phyloP scores from a whole-genome alignment of 2,113 vertebrate genomes.

The Lontra canadensis region DNA sequence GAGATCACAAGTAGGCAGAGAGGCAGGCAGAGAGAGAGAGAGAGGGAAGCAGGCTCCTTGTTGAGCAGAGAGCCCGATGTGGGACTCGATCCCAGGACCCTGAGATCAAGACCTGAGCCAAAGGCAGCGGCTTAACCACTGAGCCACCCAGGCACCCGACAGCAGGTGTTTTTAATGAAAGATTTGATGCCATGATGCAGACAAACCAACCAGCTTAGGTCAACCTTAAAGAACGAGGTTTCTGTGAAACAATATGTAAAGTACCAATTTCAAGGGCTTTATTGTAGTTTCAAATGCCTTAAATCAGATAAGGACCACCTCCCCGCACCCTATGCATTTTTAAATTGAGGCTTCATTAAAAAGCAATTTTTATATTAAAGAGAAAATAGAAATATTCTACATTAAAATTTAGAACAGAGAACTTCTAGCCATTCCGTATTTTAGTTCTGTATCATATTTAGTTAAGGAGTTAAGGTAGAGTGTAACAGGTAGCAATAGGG shows the following conservation, averaged over 20 bases:
- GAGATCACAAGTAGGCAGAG: too few relatives aligned
- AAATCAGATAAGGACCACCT: background rate
- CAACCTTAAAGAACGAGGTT: background rate
- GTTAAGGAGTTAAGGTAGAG: background rate
- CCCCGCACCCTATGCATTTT: background rate
- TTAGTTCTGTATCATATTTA: background rate
- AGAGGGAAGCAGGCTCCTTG: too few relatives aligned
- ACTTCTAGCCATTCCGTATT: background rate
- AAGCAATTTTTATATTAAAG: background rate
- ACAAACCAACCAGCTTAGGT: background rate
- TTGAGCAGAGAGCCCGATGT: too few relatives aligned
- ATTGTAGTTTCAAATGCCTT: background rate
- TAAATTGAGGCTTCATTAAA: conserved; percentile 24
- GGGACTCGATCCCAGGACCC: too few relatives aligned
- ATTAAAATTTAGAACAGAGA: conserved; percentile 24
- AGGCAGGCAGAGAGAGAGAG: too few relatives aligned
- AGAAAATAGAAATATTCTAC: background rate
- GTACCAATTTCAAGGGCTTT: background rate
- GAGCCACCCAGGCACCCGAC: too few relatives aligned
- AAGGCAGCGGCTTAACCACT: too few relatives aligned
- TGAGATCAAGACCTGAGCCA: too few relatives aligned
- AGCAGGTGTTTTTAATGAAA: background rate
- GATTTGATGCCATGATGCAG: background rate
- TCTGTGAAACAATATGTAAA: background rate
- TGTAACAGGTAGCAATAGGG: background rate